These are phyloP conservation scores for Odontocerum albicorne DNA, from an alignment of 2,888 invertebrate species.

Conservation along the genomic window DNA sequence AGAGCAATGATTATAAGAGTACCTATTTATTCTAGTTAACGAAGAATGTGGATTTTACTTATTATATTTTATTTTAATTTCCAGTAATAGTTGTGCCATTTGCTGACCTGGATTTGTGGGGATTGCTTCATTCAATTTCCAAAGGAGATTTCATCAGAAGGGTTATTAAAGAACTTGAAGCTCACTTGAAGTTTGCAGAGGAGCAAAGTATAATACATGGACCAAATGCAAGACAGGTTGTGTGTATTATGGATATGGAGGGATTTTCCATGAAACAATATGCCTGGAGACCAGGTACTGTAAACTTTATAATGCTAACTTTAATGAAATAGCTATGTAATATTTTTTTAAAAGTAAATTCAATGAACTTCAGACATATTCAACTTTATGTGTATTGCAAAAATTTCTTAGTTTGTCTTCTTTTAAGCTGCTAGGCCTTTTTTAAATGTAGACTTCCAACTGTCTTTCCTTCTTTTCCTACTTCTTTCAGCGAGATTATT, in stretches of 20 bases:
- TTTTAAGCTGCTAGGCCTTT: no score
- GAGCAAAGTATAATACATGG: constrained; percentile 65
- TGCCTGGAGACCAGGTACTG: constrained; percentile 81
- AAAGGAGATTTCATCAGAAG: constrained; percentile 73
- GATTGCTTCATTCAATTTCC: constrained; percentile 72
- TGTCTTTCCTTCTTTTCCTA: no score
- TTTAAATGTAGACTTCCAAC: no score
- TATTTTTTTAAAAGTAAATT: no score
- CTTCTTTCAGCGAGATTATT: no score
- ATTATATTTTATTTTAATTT: constrained; percentile 35
- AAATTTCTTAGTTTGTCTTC: no score
- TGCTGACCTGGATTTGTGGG: constrained; percentile 78
- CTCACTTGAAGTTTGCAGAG: constrained; percentile 61
- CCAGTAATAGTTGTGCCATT: constrained; percentile 80
- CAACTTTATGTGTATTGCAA: no score
- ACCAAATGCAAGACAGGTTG: constrained; percentile 65
- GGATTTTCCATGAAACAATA: constrained; percentile 77
- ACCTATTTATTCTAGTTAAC: no score
- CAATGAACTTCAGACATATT: no score
- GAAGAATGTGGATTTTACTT: no score
- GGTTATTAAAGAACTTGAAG: constrained; percentile 68
- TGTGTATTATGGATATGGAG: constrained; percentile 76
- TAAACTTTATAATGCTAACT: no score
- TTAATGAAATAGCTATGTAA: not conserved
- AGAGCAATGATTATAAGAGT: no score